Percentiles rank a stretch among this genome's conserved stretches.
Conservation (phyloP, 1,140 invertebrate genomes). For the Diachasma alloeum region DNA sequence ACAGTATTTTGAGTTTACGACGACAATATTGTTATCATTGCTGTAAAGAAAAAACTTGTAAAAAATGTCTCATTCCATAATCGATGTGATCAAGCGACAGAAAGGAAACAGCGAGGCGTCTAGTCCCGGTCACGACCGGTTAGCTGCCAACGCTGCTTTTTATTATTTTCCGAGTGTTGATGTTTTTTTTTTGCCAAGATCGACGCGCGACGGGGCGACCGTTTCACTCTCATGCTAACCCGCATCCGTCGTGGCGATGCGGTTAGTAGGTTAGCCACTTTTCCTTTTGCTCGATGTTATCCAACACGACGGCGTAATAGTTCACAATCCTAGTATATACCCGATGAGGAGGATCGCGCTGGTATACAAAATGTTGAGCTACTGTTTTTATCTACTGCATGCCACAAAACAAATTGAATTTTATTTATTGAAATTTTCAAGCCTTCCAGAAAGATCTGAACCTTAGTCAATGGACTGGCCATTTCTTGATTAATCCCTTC, state of each 20-base stretch:
- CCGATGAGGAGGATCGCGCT: background rate
- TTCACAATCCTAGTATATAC: slow-evolving; percentile 2
- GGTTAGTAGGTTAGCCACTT: slow-evolving; percentile 42
- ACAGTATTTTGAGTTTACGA: too few species aligned
- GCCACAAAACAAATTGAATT: too few species aligned
- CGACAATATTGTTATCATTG: background rate
- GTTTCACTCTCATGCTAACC: slow-evolving; percentile 37
- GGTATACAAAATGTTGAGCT: background rate
- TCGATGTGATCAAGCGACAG: slow-evolving; percentile 9
- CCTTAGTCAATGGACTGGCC: too few species aligned
- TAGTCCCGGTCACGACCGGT: slow-evolving; percentile 14
- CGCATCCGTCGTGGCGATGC: slow-evolving; percentile 39
- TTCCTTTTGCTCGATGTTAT: slow-evolving; percentile 40
- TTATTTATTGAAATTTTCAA: too few species aligned
- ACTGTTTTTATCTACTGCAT: background rate
- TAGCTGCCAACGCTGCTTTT: slow-evolving; percentile 10
- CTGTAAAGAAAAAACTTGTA: background rate
- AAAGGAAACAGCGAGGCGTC: slow-evolving; percentile 30
- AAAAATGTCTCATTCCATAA: slow-evolving; percentile 15
- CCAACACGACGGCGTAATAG: slow-evolving; percentile 37
- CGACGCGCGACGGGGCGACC: slow-evolving; percentile 27
- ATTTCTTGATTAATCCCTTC: too few species aligned
- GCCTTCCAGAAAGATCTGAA: too few species aligned
- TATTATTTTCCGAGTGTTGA: background rate
- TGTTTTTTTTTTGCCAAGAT: slow-evolving; percentile 14